Evolutionary conservation across 1,140 invertebrate species (phyloP).

Genomic region (Psix sp.): DNA sequence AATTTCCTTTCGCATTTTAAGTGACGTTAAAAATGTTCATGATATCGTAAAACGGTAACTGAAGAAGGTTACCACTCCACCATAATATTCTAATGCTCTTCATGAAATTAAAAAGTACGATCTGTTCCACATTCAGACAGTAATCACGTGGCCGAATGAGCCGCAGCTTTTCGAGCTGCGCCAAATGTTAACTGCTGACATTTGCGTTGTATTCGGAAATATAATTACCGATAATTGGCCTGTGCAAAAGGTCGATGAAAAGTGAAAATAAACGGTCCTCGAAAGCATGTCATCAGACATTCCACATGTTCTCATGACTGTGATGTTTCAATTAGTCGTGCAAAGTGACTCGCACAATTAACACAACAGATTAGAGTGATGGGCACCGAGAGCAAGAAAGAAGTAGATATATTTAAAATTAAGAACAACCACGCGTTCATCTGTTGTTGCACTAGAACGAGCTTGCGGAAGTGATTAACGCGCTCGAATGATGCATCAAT

Average conservation of each 20-base stretch:
- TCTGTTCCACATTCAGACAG: conserved; percentile 1
- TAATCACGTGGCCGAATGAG: conserved; percentile 1
- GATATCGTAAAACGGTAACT: too few relatives aligned
- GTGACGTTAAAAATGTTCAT: too few relatives aligned
- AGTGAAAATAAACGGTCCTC: conserved; percentile 38
- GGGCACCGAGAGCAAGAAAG: too few relatives aligned
- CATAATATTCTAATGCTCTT: too few relatives aligned
- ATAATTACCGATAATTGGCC: conserved; percentile 52
- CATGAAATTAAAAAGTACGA: too few relatives aligned
- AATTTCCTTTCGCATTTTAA: too few relatives aligned
- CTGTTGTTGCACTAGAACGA: too few relatives aligned
- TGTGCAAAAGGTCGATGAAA: conserved; percentile 50
- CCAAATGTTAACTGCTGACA: conserved; percentile 57
- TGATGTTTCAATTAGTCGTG: not conserved
- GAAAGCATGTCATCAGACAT: not conserved
- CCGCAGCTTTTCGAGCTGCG: conserved; percentile 28
- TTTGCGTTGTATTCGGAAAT: conserved; percentile 45
- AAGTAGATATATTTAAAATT: not conserved
- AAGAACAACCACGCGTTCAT: conserved; percentile 15
- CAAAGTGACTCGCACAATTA: too few relatives aligned
- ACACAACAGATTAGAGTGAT: too few relatives aligned
- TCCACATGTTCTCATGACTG: conserved; percentile 3
- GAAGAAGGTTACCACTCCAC: too few relatives aligned
- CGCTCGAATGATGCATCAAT: conserved; percentile 9
- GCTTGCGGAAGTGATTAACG: conserved; percentile 29